phyloP scores from a whole-genome alignment of 2,797 vertebrate genomes.

The Poecile montanus region DNA sequence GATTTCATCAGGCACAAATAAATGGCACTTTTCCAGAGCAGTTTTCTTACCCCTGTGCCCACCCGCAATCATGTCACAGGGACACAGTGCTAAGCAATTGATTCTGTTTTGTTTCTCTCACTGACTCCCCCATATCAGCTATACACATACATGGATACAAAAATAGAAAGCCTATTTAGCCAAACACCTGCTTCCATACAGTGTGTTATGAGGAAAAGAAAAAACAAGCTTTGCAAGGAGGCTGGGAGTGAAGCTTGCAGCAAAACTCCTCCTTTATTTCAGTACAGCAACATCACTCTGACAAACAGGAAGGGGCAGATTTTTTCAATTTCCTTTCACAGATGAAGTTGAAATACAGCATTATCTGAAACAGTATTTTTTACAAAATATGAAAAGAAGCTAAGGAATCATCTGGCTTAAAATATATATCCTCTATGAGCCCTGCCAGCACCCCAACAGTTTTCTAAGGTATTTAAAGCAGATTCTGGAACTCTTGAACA shows the following conservation, averaged over 20 bases:
- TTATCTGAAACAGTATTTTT: neutral
- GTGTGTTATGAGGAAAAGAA: neutral
- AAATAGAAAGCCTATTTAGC: neutral
- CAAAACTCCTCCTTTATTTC: neutral
- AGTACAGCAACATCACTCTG: neutral
- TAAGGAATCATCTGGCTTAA: neutral
- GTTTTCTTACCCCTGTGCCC: neutral
- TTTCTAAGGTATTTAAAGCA: neutral
- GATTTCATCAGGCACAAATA: neutral
- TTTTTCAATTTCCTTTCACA: neutral
- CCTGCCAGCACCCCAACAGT: neutral
- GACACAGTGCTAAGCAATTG: neutral
- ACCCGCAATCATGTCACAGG: neutral
- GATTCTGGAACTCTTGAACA: neutral
- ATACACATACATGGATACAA: neutral
- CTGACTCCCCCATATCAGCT: neutral
- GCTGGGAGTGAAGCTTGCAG: neutral
- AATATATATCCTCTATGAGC: neutral
- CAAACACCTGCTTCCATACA: conserved; percentile 2
- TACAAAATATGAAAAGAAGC: neutral
- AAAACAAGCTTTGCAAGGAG: neutral
- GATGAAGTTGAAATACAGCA: neutral
- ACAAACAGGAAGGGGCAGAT: neutral
- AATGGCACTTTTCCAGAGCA: neutral
- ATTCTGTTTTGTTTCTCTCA: neutral